These are phyloP conservation scores for Chironomus striatipennis DNA, from an alignment of 1,140 invertebrate species.

Conservation along the genomic window DNA sequence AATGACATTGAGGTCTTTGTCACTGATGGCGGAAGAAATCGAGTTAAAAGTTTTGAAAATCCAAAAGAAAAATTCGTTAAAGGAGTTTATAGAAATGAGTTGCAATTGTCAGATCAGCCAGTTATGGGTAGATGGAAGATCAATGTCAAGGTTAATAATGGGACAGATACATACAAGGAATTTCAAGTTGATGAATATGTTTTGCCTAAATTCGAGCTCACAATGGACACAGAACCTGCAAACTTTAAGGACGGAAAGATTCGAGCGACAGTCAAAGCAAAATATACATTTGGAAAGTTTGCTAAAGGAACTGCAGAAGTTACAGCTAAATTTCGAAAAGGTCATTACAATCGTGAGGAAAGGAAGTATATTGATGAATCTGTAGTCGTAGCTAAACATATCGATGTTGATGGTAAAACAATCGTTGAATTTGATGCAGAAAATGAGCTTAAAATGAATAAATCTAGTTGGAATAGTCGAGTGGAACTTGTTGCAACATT, in stretches of 20 bases:
- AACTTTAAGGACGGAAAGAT: slow-evolving; percentile 71
- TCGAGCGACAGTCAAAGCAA: too few species aligned
- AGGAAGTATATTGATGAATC: too few species aligned
- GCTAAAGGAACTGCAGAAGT: slow-evolving; percentile 38
- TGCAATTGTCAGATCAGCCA: slow-evolving; percentile 72
- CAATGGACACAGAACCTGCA: slow-evolving; percentile 67
- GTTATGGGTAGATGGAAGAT: slow-evolving; percentile 91
- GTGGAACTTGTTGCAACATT: too few species aligned
- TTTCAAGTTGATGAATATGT: slow-evolving; percentile 71
- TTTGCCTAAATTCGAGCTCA: slow-evolving; percentile 84
- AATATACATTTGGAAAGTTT: slow-evolving; percentile 51
- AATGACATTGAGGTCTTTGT: slow-evolving; percentile 16
- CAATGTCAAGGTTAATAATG: slow-evolving; percentile 44
- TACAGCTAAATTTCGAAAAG: slow-evolving; percentile 54
- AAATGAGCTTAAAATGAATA: too few species aligned
- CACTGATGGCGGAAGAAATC: slow-evolving; percentile 32
- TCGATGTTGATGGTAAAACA: neutral
- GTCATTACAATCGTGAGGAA: slow-evolving; percentile 28
- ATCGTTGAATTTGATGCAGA: too few species aligned
- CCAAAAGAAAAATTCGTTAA: slow-evolving; percentile 50
- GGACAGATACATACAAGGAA: slow-evolving; percentile 35
- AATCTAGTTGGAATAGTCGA: neutral
- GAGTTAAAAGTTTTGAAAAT: slow-evolving; percentile 65
- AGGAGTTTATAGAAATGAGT: slow-evolving; percentile 69
- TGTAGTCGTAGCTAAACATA: too few species aligned